Evolutionary conservation across 2,888 invertebrate species (phyloP).

Genomic region (Morpho achilles): DNA sequence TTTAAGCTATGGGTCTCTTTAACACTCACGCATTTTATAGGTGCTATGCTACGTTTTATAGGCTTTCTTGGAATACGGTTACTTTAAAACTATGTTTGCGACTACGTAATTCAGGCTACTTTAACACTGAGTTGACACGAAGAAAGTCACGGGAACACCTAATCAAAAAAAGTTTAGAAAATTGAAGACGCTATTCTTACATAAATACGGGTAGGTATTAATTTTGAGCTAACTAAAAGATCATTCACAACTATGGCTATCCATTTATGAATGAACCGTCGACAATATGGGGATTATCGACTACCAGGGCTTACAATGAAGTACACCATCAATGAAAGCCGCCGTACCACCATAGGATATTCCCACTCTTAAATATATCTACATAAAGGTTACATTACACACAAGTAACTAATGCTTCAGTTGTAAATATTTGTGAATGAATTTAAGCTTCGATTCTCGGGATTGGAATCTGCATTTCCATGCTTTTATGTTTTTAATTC

Average conservation of each 20-base stretch:
- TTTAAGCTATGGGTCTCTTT: too few relatives aligned
- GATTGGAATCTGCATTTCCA: constrained; percentile 17
- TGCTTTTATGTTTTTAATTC: constrained; percentile 16
- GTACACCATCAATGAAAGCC: constrained; percentile 43
- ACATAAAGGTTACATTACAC: neutral
- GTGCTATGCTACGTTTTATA: too few relatives aligned
- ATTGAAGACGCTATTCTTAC: neutral
- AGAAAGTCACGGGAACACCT: too few relatives aligned
- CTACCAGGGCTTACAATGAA: constrained; percentile 31
- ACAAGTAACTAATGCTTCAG: constrained; percentile 42
- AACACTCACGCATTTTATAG: too few relatives aligned
- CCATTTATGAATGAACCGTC: constrained; percentile 28
- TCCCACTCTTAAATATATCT: neutral
- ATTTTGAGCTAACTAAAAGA: constrained; percentile 15
- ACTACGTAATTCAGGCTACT: too few relatives aligned
- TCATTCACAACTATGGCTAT: constrained; percentile 11
- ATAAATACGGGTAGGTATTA: neutral
- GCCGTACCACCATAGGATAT: constrained; percentile 26
- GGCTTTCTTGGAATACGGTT: too few relatives aligned
- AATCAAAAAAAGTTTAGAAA: too few relatives aligned
- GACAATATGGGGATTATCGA: constrained; percentile 24
- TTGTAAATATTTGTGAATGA: constrained; percentile 69
- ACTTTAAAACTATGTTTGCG: too few relatives aligned
- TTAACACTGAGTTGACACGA: too few relatives aligned
- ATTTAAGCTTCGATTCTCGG: constrained; percentile 26